These are phyloP conservation scores for Paedocypris sp. DNA, from an alignment of 2,113 vertebrate genomes.

Conservation along the genomic window DNA sequence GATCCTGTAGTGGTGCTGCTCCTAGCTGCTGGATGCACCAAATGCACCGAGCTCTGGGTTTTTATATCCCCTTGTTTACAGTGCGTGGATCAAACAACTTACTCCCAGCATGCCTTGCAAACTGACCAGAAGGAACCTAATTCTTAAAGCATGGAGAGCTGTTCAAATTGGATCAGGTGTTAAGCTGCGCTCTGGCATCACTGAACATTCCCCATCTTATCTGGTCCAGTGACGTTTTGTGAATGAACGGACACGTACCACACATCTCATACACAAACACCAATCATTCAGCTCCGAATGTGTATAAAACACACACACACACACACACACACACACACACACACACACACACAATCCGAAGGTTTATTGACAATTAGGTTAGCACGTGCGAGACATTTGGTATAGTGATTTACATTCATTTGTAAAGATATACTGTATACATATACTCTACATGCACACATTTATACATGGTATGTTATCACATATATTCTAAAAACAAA, in stretches of 20 bases:
- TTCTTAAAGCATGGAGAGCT: slow-evolving; percentile 44
- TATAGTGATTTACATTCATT: too few species aligned
- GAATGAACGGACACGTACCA: not conserved
- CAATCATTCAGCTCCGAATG: too few species aligned
- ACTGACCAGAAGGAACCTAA: slow-evolving; percentile 39
- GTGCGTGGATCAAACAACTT: slow-evolving; percentile 39
- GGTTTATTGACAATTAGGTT: too few species aligned
- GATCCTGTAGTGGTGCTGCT: not conserved
- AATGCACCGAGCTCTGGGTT: slow-evolving; percentile 34
- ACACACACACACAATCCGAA: too few species aligned
- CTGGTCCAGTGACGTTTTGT: not conserved
- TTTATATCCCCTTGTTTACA: slow-evolving; percentile 53
- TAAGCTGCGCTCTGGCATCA: not conserved
- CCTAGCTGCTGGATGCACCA: not conserved
- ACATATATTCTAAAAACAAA: too few species aligned
- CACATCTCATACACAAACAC: too few species aligned
- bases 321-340: too few species aligned
- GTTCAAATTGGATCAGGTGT: slow-evolving; percentile 57
- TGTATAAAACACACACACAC: too few species aligned
- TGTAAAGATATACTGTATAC: too few species aligned
- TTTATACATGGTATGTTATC: too few species aligned
- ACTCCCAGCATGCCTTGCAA: slow-evolving; percentile 45
- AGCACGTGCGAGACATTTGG: too few species aligned
- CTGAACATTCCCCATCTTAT: not conserved
- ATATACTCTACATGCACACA: too few species aligned